Evolutionary conservation across 2,797 vertebrate genomes (phyloP).

Genomic region (Prionace glauca): DNA sequence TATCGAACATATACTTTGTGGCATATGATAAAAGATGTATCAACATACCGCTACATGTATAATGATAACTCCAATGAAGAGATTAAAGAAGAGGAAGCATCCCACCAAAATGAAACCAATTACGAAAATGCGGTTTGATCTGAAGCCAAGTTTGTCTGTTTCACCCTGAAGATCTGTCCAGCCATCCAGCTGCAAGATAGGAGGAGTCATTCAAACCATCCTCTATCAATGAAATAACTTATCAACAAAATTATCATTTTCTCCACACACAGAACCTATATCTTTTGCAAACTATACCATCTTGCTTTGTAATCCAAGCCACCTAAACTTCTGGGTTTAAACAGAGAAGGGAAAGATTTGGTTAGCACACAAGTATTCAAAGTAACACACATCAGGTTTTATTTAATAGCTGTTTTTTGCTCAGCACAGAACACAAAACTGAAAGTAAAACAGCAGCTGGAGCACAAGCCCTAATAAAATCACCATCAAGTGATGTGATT

Average conservation of each 20-base stretch:
- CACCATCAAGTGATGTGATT: no score
- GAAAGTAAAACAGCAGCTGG: no score
- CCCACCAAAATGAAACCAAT: slow-evolving; percentile 51
- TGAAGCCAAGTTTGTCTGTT: slow-evolving; percentile 42
- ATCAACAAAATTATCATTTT: neutral
- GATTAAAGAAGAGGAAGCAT: slow-evolving; percentile 52
- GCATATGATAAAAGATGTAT: neutral
- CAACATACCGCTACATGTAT: slow-evolving; percentile 48
- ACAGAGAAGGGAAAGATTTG: no score
- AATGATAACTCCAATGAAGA: slow-evolving; percentile 51
- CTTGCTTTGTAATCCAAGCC: neutral
- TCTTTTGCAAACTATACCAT: neutral
- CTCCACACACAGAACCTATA: neutral
- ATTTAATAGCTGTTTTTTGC: no score
- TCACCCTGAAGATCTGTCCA: slow-evolving; percentile 50
- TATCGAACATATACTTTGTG: neutral
- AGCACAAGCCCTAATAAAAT: no score
- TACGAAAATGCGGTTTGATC: slow-evolving; percentile 45
- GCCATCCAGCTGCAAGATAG: slow-evolving; percentile 51
- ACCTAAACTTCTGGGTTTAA: neutral
- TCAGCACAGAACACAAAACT: no score
- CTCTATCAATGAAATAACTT: neutral
- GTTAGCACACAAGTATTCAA: no score
- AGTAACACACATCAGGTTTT: no score
- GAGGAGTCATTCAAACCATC: neutral